These are phyloP conservation scores for Todus mexicanus DNA, from an alignment of 2,797 vertebrate species.

Conservation along the genomic window DNA sequence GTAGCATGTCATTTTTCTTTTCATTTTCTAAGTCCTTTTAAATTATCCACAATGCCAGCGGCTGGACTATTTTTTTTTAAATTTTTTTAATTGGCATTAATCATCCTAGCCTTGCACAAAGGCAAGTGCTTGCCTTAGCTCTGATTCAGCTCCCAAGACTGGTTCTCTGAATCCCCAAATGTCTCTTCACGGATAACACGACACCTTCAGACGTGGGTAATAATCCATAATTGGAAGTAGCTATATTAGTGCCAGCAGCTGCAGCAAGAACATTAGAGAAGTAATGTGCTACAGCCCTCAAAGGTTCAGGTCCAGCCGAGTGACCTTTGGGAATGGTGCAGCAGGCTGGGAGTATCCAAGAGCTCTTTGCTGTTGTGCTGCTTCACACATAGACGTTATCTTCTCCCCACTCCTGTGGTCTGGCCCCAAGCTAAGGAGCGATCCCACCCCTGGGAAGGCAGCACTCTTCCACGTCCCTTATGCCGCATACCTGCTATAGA, in stretches of 20 bases:
- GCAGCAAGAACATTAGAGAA: background rate
- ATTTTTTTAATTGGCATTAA: background rate
- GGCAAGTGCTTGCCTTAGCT: background rate
- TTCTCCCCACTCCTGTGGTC: background rate
- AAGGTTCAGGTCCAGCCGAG: background rate
- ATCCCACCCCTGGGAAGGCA: background rate
- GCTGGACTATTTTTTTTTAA: background rate
- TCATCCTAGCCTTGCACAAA: background rate
- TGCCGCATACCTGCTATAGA: background rate
- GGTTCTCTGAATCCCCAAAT: background rate
- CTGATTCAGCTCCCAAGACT: background rate
- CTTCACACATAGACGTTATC: background rate
- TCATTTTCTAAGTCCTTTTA: background rate
- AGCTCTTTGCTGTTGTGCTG: background rate
- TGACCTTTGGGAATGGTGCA: background rate
- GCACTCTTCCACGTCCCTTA: background rate
- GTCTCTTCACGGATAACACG: fast-evolving
- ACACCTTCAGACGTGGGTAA: background rate
- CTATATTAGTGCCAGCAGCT: constrained; percentile 12
- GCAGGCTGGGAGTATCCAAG: background rate
- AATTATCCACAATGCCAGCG: background rate
- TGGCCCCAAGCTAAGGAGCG: background rate
- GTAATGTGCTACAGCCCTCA: background rate
- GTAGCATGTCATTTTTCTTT: background rate
- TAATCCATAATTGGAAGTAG: background rate